These are phyloP conservation scores for Chamaea fasciata DNA, from an alignment of 2,113 vertebrate species.

Conservation along the genomic window DNA sequence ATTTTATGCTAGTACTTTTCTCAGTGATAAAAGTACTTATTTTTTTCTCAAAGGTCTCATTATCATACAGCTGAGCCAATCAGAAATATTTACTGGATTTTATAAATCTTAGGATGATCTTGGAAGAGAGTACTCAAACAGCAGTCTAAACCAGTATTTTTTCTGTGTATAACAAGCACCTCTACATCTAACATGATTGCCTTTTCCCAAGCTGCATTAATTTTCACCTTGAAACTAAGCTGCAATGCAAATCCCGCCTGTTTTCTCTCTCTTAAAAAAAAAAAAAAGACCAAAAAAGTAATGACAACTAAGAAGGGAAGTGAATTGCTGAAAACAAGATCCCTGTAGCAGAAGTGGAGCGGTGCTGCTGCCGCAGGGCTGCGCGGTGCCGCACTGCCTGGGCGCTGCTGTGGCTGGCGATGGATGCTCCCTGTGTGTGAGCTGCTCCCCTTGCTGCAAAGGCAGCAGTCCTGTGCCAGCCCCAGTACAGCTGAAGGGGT, in stretches of 20 bases:
- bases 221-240: neutral
- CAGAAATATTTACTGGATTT: neutral
- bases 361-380: neutral
- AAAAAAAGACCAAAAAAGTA: neutral
- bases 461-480: neutral
- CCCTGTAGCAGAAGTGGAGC: neutral
- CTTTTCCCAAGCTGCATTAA: neutral
- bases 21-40: neutral
- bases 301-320: neutral
- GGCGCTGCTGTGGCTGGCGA: accelerated
- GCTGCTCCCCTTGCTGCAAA: neutral
- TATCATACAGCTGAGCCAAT: neutral
- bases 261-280: neutral
- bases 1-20: neutral
- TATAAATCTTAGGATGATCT: neutral
- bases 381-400: accelerated
- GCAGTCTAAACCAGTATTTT: neutral
- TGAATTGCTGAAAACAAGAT: neutral
- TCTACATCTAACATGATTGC: neutral
- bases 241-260: neutral
- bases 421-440: accelerated
- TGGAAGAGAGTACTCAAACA: neutral
- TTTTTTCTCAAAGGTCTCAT: neutral
- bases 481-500: neutral
- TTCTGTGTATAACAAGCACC: neutral